Percentiles rank a stretch among this genome's conserved stretches.
Evolutionary conservation across 2,797 vertebrate genomes (phyloP).

Genomic region (Spondyliosoma cantharus): DNA sequence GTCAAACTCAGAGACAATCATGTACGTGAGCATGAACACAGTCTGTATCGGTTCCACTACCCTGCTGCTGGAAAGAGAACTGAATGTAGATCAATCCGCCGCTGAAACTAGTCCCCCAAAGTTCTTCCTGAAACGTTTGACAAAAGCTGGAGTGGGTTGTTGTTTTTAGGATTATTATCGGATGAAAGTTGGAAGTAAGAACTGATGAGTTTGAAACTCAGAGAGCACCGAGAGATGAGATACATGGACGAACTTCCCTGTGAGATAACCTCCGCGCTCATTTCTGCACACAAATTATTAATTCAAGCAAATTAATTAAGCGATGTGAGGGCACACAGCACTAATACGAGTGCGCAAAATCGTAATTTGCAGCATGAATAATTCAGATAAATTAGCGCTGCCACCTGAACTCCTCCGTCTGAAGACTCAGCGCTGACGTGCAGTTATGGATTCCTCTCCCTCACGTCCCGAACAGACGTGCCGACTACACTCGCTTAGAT

Average conservation of each 20-base stretch:
- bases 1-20: too few relatives aligned
- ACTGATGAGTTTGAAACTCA: too few relatives aligned
- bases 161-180: too few relatives aligned
- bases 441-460: conserved; percentile 47
- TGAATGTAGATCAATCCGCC: too few relatives aligned
- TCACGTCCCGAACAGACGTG: conserved; percentile 24
- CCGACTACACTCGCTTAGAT: conserved; percentile 34
- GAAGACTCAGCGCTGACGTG: conserved; percentile 10
- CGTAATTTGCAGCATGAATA: neutral
- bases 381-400: neutral
- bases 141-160: too few relatives aligned
- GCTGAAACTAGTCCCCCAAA: too few relatives aligned
- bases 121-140: too few relatives aligned
- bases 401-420: neutral
- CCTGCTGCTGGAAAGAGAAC: too few relatives aligned
- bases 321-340: neutral
- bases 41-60: too few relatives aligned
- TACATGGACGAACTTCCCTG: neutral
- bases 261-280: neutral
- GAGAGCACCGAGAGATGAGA: neutral
- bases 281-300: neutral
- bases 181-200: too few relatives aligned
- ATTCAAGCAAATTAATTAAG: conserved; percentile 9
- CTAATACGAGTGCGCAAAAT: conserved; percentile 6
- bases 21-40: too few relatives aligned